Conservation (phyloP, 1,140 invertebrate species). For the Drosophila miranda region DNA sequence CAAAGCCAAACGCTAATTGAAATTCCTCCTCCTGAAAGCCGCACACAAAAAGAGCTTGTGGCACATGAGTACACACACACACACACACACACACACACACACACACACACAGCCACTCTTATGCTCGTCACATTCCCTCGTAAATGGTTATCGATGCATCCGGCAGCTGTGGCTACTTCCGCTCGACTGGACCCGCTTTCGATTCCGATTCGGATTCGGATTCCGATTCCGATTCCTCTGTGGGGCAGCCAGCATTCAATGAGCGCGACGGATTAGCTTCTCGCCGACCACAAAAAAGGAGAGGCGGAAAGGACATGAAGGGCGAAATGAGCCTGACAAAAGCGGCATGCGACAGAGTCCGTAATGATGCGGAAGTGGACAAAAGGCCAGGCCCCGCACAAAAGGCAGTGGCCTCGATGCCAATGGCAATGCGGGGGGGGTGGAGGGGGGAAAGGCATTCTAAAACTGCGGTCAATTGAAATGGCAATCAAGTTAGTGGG, state of each 20-base stretch:
- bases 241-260: conserved; percentile 49
- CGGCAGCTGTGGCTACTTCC: conserved; percentile 65
- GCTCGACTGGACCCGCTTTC: conserved; percentile 43
- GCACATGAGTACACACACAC: not conserved
- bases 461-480: conserved; percentile 81
- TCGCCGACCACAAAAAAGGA: conserved; percentile 43
- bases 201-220: conserved; percentile 17
- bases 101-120: not conserved
- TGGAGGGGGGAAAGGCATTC: conserved; percentile 48
- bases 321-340: conserved; percentile 48
- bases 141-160: conserved; percentile 77
- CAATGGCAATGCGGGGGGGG: conserved; percentile 13
- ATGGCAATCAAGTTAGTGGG: conserved; percentile 79
- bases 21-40: conserved; percentile 43
- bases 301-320: conserved; percentile 7
- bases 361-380: conserved; percentile 76
- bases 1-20: conserved; percentile 60
- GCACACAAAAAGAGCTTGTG: conserved; percentile 21
- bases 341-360: conserved; percentile 61
- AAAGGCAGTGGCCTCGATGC: conserved; percentile 36
- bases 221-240: conserved; percentile 16
- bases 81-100: not conserved
- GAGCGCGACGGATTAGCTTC: conserved; percentile 70
- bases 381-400: conserved; percentile 59
- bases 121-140: conserved; percentile 15